phyloP scores from a whole-genome alignment of 2,888 invertebrate genomes.

The Tolmerus cingulatus region DNA sequence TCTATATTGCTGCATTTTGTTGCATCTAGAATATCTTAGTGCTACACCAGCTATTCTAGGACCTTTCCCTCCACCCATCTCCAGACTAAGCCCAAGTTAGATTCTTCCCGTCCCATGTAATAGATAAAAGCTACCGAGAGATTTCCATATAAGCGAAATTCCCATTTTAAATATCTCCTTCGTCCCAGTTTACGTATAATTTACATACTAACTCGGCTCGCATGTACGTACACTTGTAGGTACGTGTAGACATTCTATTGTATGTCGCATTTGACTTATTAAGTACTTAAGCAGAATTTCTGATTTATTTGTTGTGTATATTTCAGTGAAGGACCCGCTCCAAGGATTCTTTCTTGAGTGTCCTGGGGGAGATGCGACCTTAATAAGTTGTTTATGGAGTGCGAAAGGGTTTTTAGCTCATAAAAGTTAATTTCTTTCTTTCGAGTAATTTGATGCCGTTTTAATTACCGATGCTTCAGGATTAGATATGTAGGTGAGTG shows the following conservation, averaged over 20 bases:
- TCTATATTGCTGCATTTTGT: not conserved
- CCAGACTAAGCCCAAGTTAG: not conserved
- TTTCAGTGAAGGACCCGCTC: not conserved
- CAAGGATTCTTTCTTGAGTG: not conserved
- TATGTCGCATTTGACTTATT: conserved; percentile 24
- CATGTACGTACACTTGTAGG: conserved; percentile 18
- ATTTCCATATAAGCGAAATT: conserved; percentile 32
- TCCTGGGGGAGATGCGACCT: not conserved
- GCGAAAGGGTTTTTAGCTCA: not conserved
- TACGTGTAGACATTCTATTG: conserved; percentile 22
- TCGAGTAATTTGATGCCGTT: not conserved
- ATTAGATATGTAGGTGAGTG: not conserved
- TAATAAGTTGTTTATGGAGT: not conserved
- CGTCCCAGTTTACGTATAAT: conserved; percentile 23
- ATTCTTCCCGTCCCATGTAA: not conserved
- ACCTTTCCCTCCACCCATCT: not conserved
- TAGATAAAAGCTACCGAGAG: conserved; percentile 29
- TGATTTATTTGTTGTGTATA: conserved; percentile 24
- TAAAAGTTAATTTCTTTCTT: not conserved
- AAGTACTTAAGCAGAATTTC: conserved; percentile 28
- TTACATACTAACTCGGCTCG: not conserved
- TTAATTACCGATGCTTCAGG: not conserved
- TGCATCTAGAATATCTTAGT: not conserved
- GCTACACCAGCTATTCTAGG: no score
- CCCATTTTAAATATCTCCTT: conserved; percentile 28